Evolutionary conservation across 64 coral and sea anemone genomes (phyloP), one percentile per base, ranked within the genome.

Genomic region (Montipora sp.): DNA sequence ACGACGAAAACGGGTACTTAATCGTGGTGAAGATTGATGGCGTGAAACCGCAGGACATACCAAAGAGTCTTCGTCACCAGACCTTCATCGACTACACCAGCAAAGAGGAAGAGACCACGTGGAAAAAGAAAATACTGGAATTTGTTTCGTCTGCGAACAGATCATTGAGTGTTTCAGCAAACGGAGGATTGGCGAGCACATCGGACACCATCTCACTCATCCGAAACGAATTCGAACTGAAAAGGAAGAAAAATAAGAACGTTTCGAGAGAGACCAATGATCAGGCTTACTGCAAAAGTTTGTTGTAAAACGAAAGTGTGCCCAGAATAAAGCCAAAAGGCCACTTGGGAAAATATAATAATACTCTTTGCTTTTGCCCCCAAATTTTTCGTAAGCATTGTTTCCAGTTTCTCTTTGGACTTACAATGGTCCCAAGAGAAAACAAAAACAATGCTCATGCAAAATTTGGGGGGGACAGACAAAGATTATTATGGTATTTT

Each of bases 51-150:
- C 60, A 19, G 47, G 81, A 75, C 8, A 14, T 83, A 58, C 79
- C 90, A 9, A 91, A 48, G 15, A 55, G 9, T 47, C 27, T 83
- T 9, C 80, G 80, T 8, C 80, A 83, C 59, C 44, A 61, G 36
- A 83, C 80, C 9, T 83, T 83, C 80, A 83, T 83, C 18, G 80
- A 83, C 80, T 61, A 65, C 27, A 83, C 80, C 80, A 83, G 80
- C 19, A 65, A 43, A 67, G 80, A 83, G 21, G 80, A 83, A 60
- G 22, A 7, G 27, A 12, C 59, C 22, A 83, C 59, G 1, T 83
- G 80, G 80, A 6, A 68, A 27, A 1, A 18, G 7, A 83, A 59
- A 13, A 69, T 83, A 67, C 80, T 83, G 15, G 59, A 83, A 6
- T 45, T 24, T 58, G 59, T 83, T 22, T 36, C 2, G 12, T 83